Percentiles rank a stretch among this genome's conserved stretches.
Evolutionary conservation across 1,140 invertebrate species (phyloP).

Genomic region (Cyclargus thomasi): DNA sequence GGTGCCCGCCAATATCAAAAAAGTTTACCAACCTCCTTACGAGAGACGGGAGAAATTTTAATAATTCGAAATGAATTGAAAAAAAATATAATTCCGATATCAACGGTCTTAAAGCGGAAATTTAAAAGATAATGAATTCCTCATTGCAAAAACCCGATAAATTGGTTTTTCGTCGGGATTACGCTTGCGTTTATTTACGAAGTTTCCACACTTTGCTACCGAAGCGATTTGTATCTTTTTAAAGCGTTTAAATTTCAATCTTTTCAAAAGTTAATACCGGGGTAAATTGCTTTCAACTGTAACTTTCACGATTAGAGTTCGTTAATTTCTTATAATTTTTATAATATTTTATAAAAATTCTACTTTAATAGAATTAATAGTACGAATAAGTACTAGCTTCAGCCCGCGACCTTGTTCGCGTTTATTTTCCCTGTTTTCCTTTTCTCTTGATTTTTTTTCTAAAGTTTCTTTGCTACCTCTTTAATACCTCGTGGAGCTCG

Average conservation of each 20-base stretch:
- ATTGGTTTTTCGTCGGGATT: conserved; percentile 29
- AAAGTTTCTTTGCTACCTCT: no score
- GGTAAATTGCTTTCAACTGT: background rate
- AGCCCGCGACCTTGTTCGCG: no score
- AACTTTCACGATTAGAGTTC: background rate
- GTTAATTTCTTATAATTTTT: no score
- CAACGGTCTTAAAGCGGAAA: conserved; percentile 27
- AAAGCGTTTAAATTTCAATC: background rate
- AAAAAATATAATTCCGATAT: conserved; percentile 37
- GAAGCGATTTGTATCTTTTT: conserved; percentile 2
- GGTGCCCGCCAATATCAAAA: conserved; percentile 71
- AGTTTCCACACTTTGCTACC: conserved; percentile 8
- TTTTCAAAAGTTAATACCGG: background rate
- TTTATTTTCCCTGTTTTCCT: no score
- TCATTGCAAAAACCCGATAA: conserved; percentile 24
- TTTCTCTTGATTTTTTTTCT: no score
- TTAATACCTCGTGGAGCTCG: no score
- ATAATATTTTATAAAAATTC: no score
- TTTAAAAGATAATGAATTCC: conserved; percentile 33
- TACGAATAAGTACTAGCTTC: no score
- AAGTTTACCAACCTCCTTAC: conserved; percentile 63
- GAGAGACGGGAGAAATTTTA: conserved; percentile 45
- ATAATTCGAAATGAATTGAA: conserved; percentile 54
- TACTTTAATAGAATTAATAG: no score
- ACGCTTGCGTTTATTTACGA: conserved; percentile 12